These are phyloP conservation scores for Carpatolechia fugitivella DNA, from an alignment of 2,888 invertebrate species.

Conservation along the genomic window DNA sequence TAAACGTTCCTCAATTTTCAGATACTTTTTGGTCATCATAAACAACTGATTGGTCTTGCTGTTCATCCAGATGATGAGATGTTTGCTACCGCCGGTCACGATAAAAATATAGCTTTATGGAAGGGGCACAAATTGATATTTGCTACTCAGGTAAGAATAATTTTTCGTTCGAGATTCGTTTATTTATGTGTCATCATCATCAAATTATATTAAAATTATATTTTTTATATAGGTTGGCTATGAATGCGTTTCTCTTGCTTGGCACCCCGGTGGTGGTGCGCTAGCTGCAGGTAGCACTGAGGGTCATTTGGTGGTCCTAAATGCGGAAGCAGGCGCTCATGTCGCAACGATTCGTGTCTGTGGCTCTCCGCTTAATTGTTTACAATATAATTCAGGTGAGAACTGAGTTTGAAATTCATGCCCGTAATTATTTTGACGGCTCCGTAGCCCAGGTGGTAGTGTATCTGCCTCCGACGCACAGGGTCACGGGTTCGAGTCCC, in stretches of 20 bases:
- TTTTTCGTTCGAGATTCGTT: too few relatives aligned
- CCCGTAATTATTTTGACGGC: too few relatives aligned
- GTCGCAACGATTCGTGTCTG: constrained; percentile 92
- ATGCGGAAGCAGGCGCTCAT: constrained; percentile 91
- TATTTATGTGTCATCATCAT: too few relatives aligned
- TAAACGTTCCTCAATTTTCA: constrained; percentile 46
- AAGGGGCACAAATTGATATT: constrained; percentile 92
- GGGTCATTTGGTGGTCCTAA: constrained; percentile 91
- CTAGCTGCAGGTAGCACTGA: constrained; percentile 94
- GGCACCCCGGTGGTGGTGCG: constrained; percentile 93
- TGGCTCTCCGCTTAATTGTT: constrained; percentile 91
- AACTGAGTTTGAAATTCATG: neutral
- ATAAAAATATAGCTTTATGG: constrained; percentile 95
- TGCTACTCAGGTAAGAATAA: constrained; percentile 86
- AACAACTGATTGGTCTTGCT: constrained; percentile 92
- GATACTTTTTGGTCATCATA: constrained; percentile 93
- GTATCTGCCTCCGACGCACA: too few relatives aligned
- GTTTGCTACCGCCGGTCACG: constrained; percentile 95
- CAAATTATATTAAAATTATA: too few relatives aligned
- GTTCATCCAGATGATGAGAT: constrained; percentile 95
- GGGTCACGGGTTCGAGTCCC: too few relatives aligned
- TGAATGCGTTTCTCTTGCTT: constrained; percentile 92
- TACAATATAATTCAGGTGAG: constrained; percentile 92
- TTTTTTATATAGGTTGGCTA: constrained; percentile 82
- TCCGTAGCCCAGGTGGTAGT: too few relatives aligned